Base-by-base conservation (phyloP, 2,797 vertebrate species). In the Eospalax fontanierii region DNA sequence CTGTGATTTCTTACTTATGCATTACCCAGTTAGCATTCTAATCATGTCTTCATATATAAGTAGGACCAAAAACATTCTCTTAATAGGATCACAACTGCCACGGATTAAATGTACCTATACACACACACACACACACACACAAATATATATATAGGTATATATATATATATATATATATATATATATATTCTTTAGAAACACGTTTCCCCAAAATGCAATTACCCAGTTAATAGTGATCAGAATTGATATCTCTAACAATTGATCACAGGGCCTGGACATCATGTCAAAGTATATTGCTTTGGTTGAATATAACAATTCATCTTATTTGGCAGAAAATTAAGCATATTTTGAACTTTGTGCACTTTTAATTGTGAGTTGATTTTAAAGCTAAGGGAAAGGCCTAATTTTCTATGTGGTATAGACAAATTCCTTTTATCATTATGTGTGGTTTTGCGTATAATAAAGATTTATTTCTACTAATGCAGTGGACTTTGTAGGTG, bases 1-100 rank as follows among this genome's bases (percentile, higher is more conserved):
- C 95, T 98, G 97, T 96, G 97, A 97, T 84, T 97, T 75, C 82
- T 82, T 93, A 96, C 97, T 97, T 98, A 97, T 97, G 98, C 97
- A 98, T 98, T 96, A 97, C 93, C 94, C 83, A 82, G 89, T 97
- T 94, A 88, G 87, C 89, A 85, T 94, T 96, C 93, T 97, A 98
- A 97, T 95, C 96, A 96, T 89, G 57, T 90, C 97, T 97, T 98
- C 93, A 92, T 96, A 95, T 97, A 95, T 70, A 95, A 89, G 79
- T 96, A 96, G 97, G 95, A 97, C 97, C 97, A 97, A 97, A 98
- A 96, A 96, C 96, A 93, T 94, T 95, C 76, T 95, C 93, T 94
- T 96, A 94, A 54, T 89, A 71, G 19, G 94, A 87, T 86, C 82
- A 97, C 65, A 87, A 30, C 92, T 97, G 94, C 80, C 96, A 92